A percentile compares a stretch with the other conserved stretches of the same genome.
phyloP scores from a whole-genome alignment of 2,888 invertebrate genomes.

The Scaptodrosophila latifasciaeformis region DNA sequence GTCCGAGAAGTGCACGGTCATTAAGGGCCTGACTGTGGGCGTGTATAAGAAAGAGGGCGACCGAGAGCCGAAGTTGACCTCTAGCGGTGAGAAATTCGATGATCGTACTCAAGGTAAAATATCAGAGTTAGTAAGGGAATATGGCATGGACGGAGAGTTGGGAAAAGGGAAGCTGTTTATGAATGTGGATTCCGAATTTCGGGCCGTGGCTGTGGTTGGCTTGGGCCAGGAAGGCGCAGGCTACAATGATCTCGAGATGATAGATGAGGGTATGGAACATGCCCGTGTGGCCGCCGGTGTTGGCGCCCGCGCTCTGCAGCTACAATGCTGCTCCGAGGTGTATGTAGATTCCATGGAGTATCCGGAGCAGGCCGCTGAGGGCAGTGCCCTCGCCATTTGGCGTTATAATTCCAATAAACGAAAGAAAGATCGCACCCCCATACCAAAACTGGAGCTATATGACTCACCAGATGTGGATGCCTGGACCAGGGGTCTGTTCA shows the following conservation, averaged over 20 bases:
- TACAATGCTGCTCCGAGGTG: slow-evolving; percentile 77
- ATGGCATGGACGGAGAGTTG: slow-evolving; percentile 57
- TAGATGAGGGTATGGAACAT: slow-evolving; percentile 82
- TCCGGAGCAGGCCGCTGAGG: slow-evolving; percentile 82
- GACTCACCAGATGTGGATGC: slow-evolving; percentile 77
- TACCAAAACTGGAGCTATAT: slow-evolving; percentile 77
- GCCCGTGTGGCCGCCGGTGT: slow-evolving; percentile 81
- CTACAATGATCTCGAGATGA: slow-evolving; percentile 80
- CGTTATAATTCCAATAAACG: slow-evolving; percentile 79
- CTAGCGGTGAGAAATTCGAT: slow-evolving; percentile 76
- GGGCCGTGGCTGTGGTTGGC: slow-evolving; percentile 81
- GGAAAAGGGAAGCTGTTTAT: slow-evolving; percentile 76
- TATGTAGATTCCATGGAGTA: slow-evolving; percentile 80
- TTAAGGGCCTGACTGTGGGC: slow-evolving; percentile 77
- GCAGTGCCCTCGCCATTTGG: slow-evolving; percentile 78
- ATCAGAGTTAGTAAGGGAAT: slow-evolving; percentile 75
- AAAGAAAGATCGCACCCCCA: slow-evolving; percentile 74
- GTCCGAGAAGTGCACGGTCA: slow-evolving; percentile 21
- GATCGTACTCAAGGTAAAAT: slow-evolving; percentile 76
- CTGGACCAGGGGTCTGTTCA: slow-evolving; percentile 81
- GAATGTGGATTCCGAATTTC: slow-evolving; percentile 78
- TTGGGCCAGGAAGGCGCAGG: slow-evolving; percentile 79
- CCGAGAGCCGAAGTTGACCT: slow-evolving; percentile 75
- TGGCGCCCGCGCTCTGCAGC: slow-evolving; percentile 75
- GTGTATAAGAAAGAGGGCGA: slow-evolving; percentile 76